Evolutionary conservation across 2,888 invertebrate species (phyloP), one percentile per base, ranked within the genome.

Genomic region (Dichetophora obliterata): DNA sequence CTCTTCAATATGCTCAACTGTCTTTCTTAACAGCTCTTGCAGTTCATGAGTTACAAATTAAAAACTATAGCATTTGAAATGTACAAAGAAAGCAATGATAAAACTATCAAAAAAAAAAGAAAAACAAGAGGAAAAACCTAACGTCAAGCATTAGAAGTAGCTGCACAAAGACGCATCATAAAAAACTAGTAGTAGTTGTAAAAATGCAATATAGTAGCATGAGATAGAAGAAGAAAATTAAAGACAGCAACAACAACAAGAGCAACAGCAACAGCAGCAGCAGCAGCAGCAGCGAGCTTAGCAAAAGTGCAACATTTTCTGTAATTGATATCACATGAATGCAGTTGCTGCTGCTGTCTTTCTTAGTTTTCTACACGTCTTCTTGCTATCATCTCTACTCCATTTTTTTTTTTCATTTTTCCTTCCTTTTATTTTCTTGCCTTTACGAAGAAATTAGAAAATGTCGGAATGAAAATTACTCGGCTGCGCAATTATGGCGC

Each of bases 251-350:
- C 59, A 59, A 16, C 22, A 24, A 57, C 37, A 11, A 8, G 1
- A 37, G 37, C 2, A 43, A 6, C 24, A 59, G 27, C 59, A 59
- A 9, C 57, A 59, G 22, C 37, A 37, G 6, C 43, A 37, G 6
- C 43, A 43, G 1, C 1, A 54, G 54, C 6, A 19, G 22, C 54
- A 54, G 19, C 54, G 5, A 54, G 22, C 54, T 19, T 54, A 16
- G 37, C 71, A 71, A 37, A 71, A 71, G 34, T 71, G 57, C 72
- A 72, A 34, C 66, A 74, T 66, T 43, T 57, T 34, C 54, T 54
- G 74, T 66, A 74, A 74, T 74, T 74, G 66, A 66, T 74, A 74
- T 74, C 74, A 37, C 65, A 66, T 74, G 66, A 74, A 65, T 74
- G 50, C 24, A 24, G 22, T 34, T 9, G 27, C n/a, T 43, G 27